Evolutionary conservation across 1,140 invertebrate genomes (phyloP).

Genomic region (Heliconius melpomene): DNA sequence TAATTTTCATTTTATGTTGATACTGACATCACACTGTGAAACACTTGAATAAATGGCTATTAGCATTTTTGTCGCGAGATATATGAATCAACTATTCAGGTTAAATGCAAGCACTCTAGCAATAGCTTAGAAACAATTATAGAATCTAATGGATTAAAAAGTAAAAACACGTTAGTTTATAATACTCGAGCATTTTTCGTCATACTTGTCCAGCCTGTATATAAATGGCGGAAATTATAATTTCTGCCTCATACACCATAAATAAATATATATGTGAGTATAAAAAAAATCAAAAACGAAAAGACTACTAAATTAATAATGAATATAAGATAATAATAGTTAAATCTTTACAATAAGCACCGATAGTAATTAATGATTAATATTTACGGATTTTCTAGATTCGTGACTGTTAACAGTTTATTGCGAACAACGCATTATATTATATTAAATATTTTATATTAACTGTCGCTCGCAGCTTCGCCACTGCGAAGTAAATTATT

Average conservation of each 20-base stretch:
- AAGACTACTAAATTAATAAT: too few relatives aligned
- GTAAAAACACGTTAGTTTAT: background rate
- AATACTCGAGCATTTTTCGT: background rate
- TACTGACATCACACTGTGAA: slow-evolving; percentile 27
- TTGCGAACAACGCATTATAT: background rate
- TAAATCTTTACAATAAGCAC: too few relatives aligned
- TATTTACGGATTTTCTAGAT: background rate
- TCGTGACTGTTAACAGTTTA: slow-evolving; percentile 21
- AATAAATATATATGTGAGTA: background rate
- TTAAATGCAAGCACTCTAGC: background rate
- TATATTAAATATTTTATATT: background rate
- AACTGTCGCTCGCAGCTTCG: background rate
- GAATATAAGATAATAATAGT: too few relatives aligned
- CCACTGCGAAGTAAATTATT: background rate
- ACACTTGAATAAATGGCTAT: slow-evolving; percentile 21
- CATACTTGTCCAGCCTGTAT: background rate
- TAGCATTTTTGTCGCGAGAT: slow-evolving; percentile 4
- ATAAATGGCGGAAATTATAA: background rate
- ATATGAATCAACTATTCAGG: background rate
- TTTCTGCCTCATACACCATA: too few relatives aligned
- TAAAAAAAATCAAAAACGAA: too few relatives aligned
- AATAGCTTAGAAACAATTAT: background rate
- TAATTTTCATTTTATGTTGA: slow-evolving; percentile 30
- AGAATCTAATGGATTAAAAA: background rate
- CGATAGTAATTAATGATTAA: too few relatives aligned